Evolutionary conservation across 2,888 invertebrate species (phyloP).

Genomic region (Biston stratarius): DNA sequence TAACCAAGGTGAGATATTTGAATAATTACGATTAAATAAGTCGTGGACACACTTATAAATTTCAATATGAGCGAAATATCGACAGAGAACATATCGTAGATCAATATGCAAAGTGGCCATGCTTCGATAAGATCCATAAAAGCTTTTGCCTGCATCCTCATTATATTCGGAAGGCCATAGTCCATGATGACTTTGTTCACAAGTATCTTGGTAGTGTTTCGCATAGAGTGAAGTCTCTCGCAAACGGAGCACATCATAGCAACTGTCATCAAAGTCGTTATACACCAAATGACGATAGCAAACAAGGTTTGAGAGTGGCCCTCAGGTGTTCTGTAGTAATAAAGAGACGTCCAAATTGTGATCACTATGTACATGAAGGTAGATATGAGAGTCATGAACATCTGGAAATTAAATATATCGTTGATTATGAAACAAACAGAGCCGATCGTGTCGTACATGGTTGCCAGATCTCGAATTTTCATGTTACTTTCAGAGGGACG

Average conservation of each 20-base stretch:
- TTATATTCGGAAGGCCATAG: slow-evolving; percentile 63
- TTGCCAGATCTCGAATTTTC: slow-evolving; percentile 62
- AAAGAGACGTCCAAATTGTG: slow-evolving; percentile 64
- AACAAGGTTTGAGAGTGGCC: slow-evolving; percentile 50
- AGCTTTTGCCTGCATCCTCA: slow-evolving; percentile 68
- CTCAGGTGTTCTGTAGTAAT: slow-evolving; percentile 53
- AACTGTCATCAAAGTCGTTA: slow-evolving; percentile 56
- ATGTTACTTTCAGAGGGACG: slow-evolving; percentile 50
- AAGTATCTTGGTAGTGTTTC: slow-evolving; percentile 60
- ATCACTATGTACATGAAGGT: slow-evolving; percentile 66
- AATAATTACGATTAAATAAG: slow-evolving; percentile 73
- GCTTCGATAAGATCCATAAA: slow-evolving; percentile 71
- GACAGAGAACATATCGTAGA: slow-evolving; percentile 71
- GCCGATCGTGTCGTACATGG: slow-evolving; percentile 62
- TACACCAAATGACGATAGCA: slow-evolving; percentile 59
- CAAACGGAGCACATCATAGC: slow-evolving; percentile 62
- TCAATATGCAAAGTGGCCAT: slow-evolving; percentile 62
- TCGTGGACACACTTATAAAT: slow-evolving; percentile 71
- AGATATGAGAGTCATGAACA: slow-evolving; percentile 66
- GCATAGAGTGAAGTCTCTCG: slow-evolving; percentile 57
- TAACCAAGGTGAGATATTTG: slow-evolving; percentile 68
- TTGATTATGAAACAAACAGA: slow-evolving; percentile 61
- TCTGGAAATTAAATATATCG: slow-evolving; percentile 65
- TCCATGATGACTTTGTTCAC: slow-evolving; percentile 71
- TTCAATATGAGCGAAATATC: slow-evolving; percentile 72